Percentiles rank a stretch among this genome's conserved stretches.
These are phyloP conservation scores for Pseudomyrmex dendroicus DNA, from an alignment of 1,140 invertebrate species.

Conservation along the genomic window DNA sequence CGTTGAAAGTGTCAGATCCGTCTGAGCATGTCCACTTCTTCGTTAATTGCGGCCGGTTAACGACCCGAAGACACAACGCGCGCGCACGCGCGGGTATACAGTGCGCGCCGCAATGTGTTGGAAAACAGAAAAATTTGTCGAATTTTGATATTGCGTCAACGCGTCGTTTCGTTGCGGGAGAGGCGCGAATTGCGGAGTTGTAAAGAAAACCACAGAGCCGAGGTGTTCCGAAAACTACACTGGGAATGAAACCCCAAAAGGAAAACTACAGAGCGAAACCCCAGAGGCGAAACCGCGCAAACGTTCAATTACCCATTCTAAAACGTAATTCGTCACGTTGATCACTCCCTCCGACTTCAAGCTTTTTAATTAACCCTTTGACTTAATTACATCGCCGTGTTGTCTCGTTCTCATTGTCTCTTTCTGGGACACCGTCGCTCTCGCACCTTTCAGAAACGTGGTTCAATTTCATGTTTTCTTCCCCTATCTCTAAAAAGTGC, in stretches of 20 bases:
- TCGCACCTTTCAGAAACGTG: not conserved
- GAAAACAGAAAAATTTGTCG: not conserved
- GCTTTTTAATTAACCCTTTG: conserved; percentile 22
- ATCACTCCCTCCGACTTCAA: not conserved
- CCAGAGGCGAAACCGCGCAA: no score
- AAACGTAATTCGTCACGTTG: not conserved
- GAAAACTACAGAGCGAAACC: no score
- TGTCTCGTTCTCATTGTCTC: no score
- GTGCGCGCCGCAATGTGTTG: not conserved
- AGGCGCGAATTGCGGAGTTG: not conserved
- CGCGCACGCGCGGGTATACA: not conserved
- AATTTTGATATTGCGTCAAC: not conserved
- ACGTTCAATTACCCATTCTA: not conserved
- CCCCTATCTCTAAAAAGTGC: not conserved
- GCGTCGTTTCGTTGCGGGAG: not conserved
- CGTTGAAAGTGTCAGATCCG: conserved; percentile 48
- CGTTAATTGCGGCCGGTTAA: conserved; percentile 79
- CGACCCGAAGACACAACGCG: conserved; percentile 66
- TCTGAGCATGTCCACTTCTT: conserved; percentile 75
- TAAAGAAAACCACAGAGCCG: no score
- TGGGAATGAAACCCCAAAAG: no score
- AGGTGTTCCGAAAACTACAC: no score
- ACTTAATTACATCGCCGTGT: not conserved
- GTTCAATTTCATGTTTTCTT: not conserved
- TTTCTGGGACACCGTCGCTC: not conserved